phyloP scores from a whole-genome alignment of 2,888 invertebrate species.

The Agonopterix heracliana region DNA sequence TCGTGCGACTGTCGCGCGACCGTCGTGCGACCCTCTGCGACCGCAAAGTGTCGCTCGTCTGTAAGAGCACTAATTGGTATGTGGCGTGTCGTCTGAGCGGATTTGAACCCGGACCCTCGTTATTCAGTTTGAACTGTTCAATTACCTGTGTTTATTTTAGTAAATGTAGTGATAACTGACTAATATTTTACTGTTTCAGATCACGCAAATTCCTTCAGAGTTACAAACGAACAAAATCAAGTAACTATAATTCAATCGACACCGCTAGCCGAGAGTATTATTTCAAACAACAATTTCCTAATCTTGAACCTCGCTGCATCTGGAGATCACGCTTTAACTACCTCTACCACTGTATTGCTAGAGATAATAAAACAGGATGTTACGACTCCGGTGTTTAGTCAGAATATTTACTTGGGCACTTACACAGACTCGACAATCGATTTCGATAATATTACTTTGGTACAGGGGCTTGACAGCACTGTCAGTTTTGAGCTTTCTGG shows the following conservation, averaged over 20 bases:
- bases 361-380: slow-evolving; percentile 49
- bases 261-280: slow-evolving; percentile 34
- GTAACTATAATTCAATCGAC: slow-evolving; percentile 26
- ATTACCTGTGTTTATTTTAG: too few relatives aligned
- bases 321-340: slow-evolving; percentile 34
- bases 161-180: too few relatives aligned
- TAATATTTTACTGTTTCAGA: slow-evolving; percentile 31
- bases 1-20: too few relatives aligned
- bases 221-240: slow-evolving; percentile 25
- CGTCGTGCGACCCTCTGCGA: too few relatives aligned
- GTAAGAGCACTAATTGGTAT: too few relatives aligned
- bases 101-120: too few relatives aligned
- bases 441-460: slow-evolving; percentile 35
- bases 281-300: slow-evolving; percentile 41
- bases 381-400: slow-evolving; percentile 43
- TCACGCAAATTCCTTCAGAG: slow-evolving; percentile 28
- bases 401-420: slow-evolving; percentile 39
- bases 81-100: too few relatives aligned
- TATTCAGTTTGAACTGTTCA: too few relatives aligned
- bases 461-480: slow-evolving; percentile 40
- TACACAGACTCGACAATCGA: slow-evolving; percentile 27
- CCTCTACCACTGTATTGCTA: slow-evolving; percentile 42
- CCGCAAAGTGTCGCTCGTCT: too few relatives aligned
- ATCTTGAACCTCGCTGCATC: slow-evolving; percentile 43
- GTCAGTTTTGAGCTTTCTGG: slow-evolving; percentile 44